A percentile compares a stretch with the other conserved stretches of the same genome.
Conservation (phyloP, 2,113 vertebrate genomes). For the Caretta caretta region DNA sequence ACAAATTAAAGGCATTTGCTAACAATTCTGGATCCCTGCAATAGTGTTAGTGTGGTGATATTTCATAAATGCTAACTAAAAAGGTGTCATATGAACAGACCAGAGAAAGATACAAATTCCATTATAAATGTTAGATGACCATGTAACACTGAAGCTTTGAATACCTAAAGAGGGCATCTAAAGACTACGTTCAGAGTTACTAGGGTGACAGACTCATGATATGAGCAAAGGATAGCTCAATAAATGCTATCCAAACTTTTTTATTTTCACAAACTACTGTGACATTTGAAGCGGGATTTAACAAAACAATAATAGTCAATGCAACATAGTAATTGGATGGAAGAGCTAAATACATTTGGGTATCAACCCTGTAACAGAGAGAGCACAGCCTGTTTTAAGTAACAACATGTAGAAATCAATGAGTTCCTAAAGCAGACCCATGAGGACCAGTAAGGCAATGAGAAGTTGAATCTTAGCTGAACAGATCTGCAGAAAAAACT, state of each 20-base stretch:
- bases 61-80: not conserved
- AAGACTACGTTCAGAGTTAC: not conserved
- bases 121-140: constrained; percentile 7
- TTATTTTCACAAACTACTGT: not conserved
- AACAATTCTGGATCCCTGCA: not conserved
- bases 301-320: not conserved
- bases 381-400: not conserved
- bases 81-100: not conserved
- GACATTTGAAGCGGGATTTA: not conserved
- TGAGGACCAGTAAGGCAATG: not conserved
- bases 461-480: not conserved
- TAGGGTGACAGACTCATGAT: not conserved
- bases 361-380: not conserved
- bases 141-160: not conserved
- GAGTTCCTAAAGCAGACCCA: not conserved
- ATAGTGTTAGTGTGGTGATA: not conserved
- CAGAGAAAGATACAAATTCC: not conserved
- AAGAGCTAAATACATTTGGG: not conserved
- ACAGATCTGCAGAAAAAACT: not conserved
- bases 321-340: not conserved
- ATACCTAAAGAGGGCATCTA: not conserved
- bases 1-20: not conserved
- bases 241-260: not conserved
- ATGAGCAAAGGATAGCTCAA: not conserved
- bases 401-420: not conserved